Percentiles rank a stretch among this genome's conserved stretches.
phyloP scores from a whole-genome alignment of 2,797 vertebrate species.

The Crocodylus rhombifer region DNA sequence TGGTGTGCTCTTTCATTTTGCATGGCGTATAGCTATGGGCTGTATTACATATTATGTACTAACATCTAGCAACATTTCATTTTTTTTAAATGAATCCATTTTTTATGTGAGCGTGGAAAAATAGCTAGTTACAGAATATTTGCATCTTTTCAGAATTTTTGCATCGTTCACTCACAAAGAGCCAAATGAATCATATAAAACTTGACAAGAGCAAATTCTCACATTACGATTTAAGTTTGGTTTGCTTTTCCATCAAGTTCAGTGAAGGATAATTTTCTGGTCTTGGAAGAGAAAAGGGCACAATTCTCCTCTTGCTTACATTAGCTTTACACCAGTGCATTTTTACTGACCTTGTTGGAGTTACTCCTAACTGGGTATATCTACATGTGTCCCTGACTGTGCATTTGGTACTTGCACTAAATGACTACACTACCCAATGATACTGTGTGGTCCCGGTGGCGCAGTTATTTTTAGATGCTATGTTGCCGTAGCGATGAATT shows the following conservation, averaged over 20 bases:
- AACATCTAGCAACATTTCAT: not conserved
- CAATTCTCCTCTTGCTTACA: not conserved
- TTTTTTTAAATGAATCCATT: not conserved
- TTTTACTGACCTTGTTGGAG: not conserved
- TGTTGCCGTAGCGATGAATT: no score
- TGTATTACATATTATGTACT: not conserved
- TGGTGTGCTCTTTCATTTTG: conserved; percentile 32
- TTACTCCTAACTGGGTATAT: not conserved
- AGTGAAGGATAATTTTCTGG: not conserved
- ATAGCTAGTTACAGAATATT: not conserved
- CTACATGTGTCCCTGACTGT: no score
- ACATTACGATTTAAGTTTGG: not conserved
- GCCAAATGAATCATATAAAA: not conserved
- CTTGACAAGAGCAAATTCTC: not conserved
- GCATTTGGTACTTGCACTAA: no score
- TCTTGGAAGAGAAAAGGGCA: not conserved
- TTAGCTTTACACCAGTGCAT: not conserved
- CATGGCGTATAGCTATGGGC: not conserved
- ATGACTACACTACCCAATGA: no score
- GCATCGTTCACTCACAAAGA: not conserved
- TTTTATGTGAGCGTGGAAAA: not conserved
- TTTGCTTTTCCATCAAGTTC: not conserved
- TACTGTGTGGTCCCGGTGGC: no score
- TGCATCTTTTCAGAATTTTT: not conserved
- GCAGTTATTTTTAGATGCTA: no score